Evolutionary conservation across 2,888 invertebrate species (phyloP).

Genomic region (Eulithis testata): DNA sequence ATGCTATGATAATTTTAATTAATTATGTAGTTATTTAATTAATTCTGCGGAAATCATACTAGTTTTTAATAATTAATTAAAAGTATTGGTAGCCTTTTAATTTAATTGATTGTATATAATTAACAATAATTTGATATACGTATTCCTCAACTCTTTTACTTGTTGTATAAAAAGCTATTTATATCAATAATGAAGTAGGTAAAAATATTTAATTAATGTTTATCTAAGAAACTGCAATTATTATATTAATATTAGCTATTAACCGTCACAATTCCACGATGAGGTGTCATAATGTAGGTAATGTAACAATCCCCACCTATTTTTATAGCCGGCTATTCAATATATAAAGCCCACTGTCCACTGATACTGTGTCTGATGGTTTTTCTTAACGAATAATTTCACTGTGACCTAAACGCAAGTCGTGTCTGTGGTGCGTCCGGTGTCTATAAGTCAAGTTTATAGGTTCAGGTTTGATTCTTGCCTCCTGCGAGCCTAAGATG

Average conservation of each 20-base stretch:
- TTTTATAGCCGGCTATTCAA: constrained; percentile 14
- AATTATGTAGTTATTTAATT: constrained; percentile 12
- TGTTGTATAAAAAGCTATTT: too few relatives aligned
- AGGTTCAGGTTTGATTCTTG: too few relatives aligned
- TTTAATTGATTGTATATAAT: constrained; percentile 3
- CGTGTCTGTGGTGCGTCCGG: too few relatives aligned
- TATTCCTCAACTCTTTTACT: too few relatives aligned
- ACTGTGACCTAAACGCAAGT: too few relatives aligned
- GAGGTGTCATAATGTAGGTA: constrained; percentile 16
- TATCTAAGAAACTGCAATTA: background rate
- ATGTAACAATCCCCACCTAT: constrained; percentile 13
- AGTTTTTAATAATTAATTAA: constrained; percentile 17
- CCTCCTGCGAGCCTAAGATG: too few relatives aligned
- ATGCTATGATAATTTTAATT: constrained; percentile 24
- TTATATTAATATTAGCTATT: background rate
- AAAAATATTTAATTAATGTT: too few relatives aligned
- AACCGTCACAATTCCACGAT: constrained; percentile 2
- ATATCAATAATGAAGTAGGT: too few relatives aligned
- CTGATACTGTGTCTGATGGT: background rate
- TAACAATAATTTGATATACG: background rate
- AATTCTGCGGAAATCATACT: constrained; percentile 24
- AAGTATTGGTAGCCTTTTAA: constrained; percentile 10
- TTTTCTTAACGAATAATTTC: too few relatives aligned
- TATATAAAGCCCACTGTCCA: background rate
- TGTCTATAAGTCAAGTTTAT: too few relatives aligned